A percentile compares a stretch with the other conserved stretches of the same genome.
Conservation (phyloP, 2,888 invertebrate genomes). For the Lithophane leautieri region DNA sequence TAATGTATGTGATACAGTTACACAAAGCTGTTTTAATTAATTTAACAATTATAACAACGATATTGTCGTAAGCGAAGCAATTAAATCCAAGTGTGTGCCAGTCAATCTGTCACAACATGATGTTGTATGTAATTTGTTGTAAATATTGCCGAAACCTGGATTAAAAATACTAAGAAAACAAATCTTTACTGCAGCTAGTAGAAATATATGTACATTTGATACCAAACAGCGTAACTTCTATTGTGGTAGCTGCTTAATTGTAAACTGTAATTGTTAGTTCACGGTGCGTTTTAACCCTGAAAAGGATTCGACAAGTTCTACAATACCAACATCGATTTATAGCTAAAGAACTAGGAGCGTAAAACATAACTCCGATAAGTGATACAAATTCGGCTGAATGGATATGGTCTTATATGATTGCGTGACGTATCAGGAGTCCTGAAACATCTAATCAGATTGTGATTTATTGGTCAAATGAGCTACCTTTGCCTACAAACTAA, state of each 20-base stretch:
- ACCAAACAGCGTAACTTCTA: neutral
- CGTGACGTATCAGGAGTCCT: neutral
- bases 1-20: constrained; percentile 60
- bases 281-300: neutral
- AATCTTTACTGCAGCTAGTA: neutral
- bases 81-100: constrained; percentile 53
- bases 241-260: neutral
- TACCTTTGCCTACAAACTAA: neutral
- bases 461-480: neutral
- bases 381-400: neutral
- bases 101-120: constrained; percentile 42
- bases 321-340: neutral
- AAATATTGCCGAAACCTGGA: neutral
- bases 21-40: constrained; percentile 74
- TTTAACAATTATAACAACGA: constrained; percentile 71
- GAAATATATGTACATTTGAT: neutral
- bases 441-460: neutral
- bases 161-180: neutral
- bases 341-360: neutral
- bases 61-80: constrained; percentile 51
- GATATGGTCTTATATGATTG: neutral
- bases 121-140: constrained; percentile 40
- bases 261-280: constrained; percentile 1
- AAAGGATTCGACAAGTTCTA: neutral
- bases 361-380: neutral